Base-by-base conservation (phyloP, 64 coral and sea anemone species). In the Actinia equina region DNA sequence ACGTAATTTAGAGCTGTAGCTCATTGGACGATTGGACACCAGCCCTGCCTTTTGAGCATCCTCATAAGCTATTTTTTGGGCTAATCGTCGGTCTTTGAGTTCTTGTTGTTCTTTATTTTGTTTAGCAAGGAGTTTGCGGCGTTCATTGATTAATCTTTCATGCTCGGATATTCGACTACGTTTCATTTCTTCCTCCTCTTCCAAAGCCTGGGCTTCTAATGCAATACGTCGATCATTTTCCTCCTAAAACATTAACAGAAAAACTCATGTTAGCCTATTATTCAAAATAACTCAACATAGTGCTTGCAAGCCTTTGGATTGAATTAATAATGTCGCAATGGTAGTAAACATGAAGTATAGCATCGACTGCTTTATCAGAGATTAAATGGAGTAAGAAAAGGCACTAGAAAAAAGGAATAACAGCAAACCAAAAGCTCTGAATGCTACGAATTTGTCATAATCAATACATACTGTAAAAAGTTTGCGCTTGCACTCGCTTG, bases 21-120 rank as follows among this genome's bases (percentile, higher is more conserved):
- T 79, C 44, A 91, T 79, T 7, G 79, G 79, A 22, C 79, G 80
- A 83, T 61, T 79, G 23, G 71, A 56, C 15, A 83, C 78, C 5
- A 83, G 30, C 18, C 90, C 90, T 6, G 77, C 76, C 26, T 92
- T 46, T 43, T 92, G 43, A 5, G 76, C 90, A 46, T 92, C 90
- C 62, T 80, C 79, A 17, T 87, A 58, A 23, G 85, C 90, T 20
- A 92, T 62, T 87, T 92, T 51, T 27, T 92, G 57, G 9, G 90
- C 90, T 20, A 87, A 26, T 49, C 62, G 86, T 15, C 86, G 74
- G 45, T 92, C 90, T 44, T 92, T 74, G 6, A 77, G 76, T 55
- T 92, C 90, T 76, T 92, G 90, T 43, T 92, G 71, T 30, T 92
- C 86, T 41, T 83, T 82, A 44, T 82, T 74, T 26, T 92, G 90